A percentile compares a stretch with the other conserved stretches of the same genome.
Evolutionary conservation across 2,888 invertebrate genomes (phyloP).

Genomic region (Criorhina ranunculi): DNA sequence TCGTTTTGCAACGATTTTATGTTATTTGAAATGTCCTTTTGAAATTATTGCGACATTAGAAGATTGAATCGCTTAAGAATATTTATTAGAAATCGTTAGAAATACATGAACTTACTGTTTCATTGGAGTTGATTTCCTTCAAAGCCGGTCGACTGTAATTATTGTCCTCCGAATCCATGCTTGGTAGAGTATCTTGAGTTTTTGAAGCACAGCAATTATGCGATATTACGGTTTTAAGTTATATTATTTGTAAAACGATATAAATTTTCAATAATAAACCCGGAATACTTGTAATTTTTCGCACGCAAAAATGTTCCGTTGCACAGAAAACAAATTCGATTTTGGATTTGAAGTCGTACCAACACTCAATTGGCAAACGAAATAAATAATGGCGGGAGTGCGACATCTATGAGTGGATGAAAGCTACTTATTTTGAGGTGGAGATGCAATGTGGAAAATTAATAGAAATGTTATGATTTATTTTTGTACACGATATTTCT

Average conservation of each 20-base stretch:
- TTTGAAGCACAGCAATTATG: background rate
- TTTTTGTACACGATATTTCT: too few relatives aligned
- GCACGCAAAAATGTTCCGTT: slow-evolving; percentile 66
- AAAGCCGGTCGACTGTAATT: slow-evolving; percentile 56
- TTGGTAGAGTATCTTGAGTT: background rate
- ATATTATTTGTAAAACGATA: too few relatives aligned
- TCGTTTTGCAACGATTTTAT: slow-evolving; percentile 25
- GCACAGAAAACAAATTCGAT: slow-evolving; percentile 71
- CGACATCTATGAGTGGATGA: slow-evolving; percentile 45
- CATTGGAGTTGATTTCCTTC: slow-evolving; percentile 69
- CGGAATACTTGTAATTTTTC: slow-evolving; percentile 21
- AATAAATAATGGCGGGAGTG: background rate
- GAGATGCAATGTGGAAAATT: slow-evolving; percentile 14
- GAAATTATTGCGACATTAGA: slow-evolving; percentile 5
- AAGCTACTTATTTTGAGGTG: background rate
- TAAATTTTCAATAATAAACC: background rate
- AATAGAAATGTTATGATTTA: too few relatives aligned
- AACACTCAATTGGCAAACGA: slow-evolving; percentile 44
- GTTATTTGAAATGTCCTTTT: slow-evolving; percentile 24
- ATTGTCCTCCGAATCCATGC: slow-evolving; percentile 59
- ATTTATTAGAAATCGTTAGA: background rate
- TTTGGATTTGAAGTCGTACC: slow-evolving; percentile 59
- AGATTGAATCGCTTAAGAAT: background rate
- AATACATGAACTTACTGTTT: slow-evolving; percentile 49
- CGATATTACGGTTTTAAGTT: background rate